These are phyloP conservation scores for Parauchenoglanis ngamensis DNA, from an alignment of 2,797 vertebrate genomes.

Conservation along the genomic window DNA sequence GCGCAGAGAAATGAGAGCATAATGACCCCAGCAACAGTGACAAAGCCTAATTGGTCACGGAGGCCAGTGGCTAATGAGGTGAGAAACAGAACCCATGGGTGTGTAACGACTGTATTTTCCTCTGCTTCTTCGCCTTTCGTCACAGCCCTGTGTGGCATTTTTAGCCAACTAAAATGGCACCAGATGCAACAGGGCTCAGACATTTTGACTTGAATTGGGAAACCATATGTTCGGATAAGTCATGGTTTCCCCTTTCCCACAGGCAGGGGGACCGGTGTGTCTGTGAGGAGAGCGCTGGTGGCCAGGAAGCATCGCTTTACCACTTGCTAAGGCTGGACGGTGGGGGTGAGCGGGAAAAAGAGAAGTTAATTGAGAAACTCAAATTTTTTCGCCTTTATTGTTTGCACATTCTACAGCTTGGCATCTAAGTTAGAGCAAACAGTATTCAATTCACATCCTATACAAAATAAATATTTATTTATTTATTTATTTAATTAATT, in stretches of 20 bases:
- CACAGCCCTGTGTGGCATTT: constrained; percentile 97
- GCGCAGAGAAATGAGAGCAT: constrained; percentile 97
- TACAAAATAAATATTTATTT: background rate
- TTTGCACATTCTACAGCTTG: background rate
- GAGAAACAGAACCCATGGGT: constrained; percentile 87
- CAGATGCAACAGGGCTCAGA: constrained; percentile 91
- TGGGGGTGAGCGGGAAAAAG: background rate
- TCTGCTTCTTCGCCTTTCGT: constrained; percentile 90
- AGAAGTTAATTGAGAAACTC: background rate
- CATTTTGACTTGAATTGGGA: constrained; percentile 90
- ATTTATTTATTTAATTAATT: background rate
- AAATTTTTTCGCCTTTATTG: background rate
- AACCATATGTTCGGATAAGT: constrained; percentile 95
- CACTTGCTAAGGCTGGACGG: background rate
- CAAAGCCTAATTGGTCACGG: constrained; percentile 99
- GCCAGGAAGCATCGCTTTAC: constrained; percentile 66
- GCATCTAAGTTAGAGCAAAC: background rate
- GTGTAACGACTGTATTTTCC: constrained; percentile 98
- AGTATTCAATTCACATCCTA: background rate
- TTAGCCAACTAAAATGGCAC: constrained; percentile 90
- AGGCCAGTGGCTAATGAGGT: constrained; percentile 98
- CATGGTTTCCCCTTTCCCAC: constrained; percentile 91
- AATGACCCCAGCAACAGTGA: constrained; percentile 90
- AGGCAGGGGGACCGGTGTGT: constrained; percentile 77
- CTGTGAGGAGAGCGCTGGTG: constrained; percentile 75